Evolutionary conservation across 2,113 vertebrate genomes (phyloP).

Genomic region (cat (Felis catus)): F.catus_Fca126_mat1.0 CM031418.1:65836001-65836500

Average conservation of each 20-base stretch:
- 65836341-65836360: neutral
- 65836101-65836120: neutral
- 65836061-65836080: neutral
- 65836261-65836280: neutral
- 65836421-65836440: neutral
- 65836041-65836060: neutral
- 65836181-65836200: neutral
- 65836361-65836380: neutral
- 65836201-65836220: neutral
- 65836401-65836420: neutral
- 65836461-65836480: neutral
- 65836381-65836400: neutral
- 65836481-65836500: neutral
- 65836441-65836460: neutral
- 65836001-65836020: neutral
- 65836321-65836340: neutral
- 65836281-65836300: neutral
- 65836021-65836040: neutral
- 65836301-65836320: neutral
- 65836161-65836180: neutral
- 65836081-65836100: neutral
- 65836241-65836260: neutral
- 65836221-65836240: neutral
- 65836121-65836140: neutral
- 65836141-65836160: neutral